Evolutionary conservation across 2,797 vertebrate genomes (phyloP), one percentile per base, ranked within the genome.

Genomic region (Discoglossus pictus): DNA sequence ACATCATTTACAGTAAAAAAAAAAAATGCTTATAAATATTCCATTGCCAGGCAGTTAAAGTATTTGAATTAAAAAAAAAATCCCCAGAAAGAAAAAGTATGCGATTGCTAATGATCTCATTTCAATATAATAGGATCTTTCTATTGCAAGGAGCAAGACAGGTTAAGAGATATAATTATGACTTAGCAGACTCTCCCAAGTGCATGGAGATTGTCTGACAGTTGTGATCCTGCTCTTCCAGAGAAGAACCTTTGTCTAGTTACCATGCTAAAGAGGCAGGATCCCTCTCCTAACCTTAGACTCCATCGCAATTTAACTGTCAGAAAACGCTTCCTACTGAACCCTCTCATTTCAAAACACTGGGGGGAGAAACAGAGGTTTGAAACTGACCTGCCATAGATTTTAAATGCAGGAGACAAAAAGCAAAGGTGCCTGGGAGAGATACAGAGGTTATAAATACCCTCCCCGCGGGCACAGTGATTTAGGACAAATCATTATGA

Each of bases 91-190:
- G 86, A 88, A 87, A 88, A 89, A 90, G 86, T 89, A 89, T 88
- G 88, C 89, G 87, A 90, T 90, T 86, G 89, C 88, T 90, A 90
- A 91, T 87, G 86, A 88, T 86, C 88, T 90, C 87, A 93, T 93
- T 93, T 93, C 89, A 92, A 93, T 93, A 90, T 93, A 94, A 91
- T 89, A 83, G 88, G 89, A 90, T 83, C 86, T 88, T 84, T 91
- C 89, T 87, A 88, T 87, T 92, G 86, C 88, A 88, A 82, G 90
- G 89, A 91, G 87, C 89, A 88, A 89, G 87, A 89, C 88, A 90
- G 88, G 89, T 91, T 91, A 91, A 91, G 86, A 91, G 89, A 91
- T 89, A 88, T 93, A 92, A 93, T 93, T 93, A 92, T 88, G 90
- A 92, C 90, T 91, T 89, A 90, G 88, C 89, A 89, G 88, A 90